Evolutionary conservation across 2,888 invertebrate species (phyloP).

Genomic region (Trichogramma evanescens): DNA sequence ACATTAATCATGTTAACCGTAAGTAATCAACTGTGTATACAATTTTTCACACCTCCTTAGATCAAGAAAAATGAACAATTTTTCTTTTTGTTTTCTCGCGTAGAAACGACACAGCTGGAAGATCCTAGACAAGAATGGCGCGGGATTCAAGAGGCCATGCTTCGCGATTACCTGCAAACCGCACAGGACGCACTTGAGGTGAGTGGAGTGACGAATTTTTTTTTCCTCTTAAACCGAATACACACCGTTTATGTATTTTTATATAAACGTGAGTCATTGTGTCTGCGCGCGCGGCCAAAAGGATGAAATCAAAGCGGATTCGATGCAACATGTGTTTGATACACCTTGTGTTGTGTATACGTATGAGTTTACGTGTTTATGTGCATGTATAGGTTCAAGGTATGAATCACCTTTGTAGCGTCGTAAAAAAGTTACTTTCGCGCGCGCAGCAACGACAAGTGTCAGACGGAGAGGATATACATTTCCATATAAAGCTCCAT

Average conservation of each 20-base stretch:
- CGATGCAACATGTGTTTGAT: no score
- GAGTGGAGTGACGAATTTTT: constrained; percentile 28
- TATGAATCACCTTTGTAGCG: no score
- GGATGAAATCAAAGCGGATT: no score
- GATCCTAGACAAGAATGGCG: constrained; percentile 96
- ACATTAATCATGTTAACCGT: constrained; percentile 95
- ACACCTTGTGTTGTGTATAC: constrained; percentile 4
- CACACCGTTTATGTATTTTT: not conserved
- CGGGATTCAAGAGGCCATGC: constrained; percentile 92
- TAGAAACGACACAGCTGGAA: constrained; percentile 92
- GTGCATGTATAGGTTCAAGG: no score
- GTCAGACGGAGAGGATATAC: no score
- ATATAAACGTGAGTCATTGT: not conserved
- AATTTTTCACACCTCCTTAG: no score
- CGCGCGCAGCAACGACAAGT: no score
- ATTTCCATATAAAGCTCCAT: no score
- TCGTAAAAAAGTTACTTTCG: no score
- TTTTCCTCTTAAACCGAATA: not conserved
- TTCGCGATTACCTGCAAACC: constrained; percentile 90
- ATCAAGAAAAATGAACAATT: not conserved
- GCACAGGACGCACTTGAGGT: constrained; percentile 94
- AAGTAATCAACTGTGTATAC: constrained; percentile 50
- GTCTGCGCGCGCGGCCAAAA: no score
- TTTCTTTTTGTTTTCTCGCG: constrained; percentile 33
- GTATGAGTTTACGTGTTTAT: not conserved